Conservation (phyloP, 2,888 invertebrate genomes). For the Ochropleura leucogaster region DNA sequence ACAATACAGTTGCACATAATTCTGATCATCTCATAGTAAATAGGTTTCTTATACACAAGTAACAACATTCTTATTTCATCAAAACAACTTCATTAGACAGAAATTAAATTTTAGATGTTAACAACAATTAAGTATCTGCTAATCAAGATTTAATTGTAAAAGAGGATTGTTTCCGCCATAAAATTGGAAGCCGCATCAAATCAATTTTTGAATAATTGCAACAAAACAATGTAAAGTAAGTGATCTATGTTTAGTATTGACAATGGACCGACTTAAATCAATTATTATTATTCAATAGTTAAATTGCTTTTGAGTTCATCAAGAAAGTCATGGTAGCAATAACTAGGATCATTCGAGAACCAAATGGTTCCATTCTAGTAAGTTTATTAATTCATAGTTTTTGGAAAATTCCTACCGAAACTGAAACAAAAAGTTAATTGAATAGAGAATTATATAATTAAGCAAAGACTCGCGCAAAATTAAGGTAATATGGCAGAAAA, state of each 20-base stretch:
- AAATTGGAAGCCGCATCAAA: constrained; percentile 38
- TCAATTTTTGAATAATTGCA: constrained; percentile 32
- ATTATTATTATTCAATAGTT: constrained; percentile 41
- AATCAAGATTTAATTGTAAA: constrained; percentile 12
- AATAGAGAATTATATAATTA: constrained; percentile 33
- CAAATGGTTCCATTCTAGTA: constrained; percentile 13
- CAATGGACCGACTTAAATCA: constrained; percentile 30
- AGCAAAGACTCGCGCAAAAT: constrained; percentile 23
- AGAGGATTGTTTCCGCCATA: constrained; percentile 32
- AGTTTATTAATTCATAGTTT: constrained; percentile 22
- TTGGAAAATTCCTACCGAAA: constrained; percentile 5
- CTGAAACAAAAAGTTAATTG: constrained; percentile 5
- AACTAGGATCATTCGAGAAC: constrained; percentile 15
- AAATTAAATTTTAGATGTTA: constrained; percentile 8
- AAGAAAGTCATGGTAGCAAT: constrained; percentile 27
- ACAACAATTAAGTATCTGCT: constrained; percentile 2
- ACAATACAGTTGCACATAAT: constrained; percentile 3
- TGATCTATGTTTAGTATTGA: constrained; percentile 16
- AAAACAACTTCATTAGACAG: constrained; percentile 3
- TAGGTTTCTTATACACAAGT: background rate
- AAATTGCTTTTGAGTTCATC: constrained; percentile 28
- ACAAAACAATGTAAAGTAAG: constrained; percentile 28
- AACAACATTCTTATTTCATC: background rate
- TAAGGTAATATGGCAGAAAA: constrained; percentile 45
- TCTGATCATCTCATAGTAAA: constrained; percentile 5